A percentile compares a stretch with the other conserved stretches of the same genome.
Evolutionary conservation across 2,888 invertebrate genomes (phyloP).

Genomic region (Frankliniella intonsa): DNA sequence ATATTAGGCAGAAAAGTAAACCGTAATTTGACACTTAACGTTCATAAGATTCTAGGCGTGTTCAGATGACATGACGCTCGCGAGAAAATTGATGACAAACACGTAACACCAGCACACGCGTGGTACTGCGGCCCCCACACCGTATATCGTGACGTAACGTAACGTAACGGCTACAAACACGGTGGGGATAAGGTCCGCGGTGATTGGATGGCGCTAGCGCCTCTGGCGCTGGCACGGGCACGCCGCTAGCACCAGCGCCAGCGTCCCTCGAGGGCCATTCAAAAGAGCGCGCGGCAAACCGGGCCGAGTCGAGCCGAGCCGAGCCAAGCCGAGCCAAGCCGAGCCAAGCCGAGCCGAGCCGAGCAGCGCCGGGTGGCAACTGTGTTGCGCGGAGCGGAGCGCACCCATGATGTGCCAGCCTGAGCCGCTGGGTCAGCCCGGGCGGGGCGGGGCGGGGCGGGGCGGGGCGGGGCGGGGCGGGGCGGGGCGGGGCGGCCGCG

Average conservation of each 20-base stretch:
- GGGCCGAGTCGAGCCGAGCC: neutral
- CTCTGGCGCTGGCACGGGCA: neutral
- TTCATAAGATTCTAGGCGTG: no score
- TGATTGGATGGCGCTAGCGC: neutral
- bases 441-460: neutral
- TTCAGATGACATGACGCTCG: no score
- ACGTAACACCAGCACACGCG: no score
- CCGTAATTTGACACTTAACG: no score
- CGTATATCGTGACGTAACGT: no score
- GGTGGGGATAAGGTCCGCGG: neutral
- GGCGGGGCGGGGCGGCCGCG: neutral
- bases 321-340: neutral
- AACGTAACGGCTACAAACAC: no score
- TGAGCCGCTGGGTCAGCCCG: neutral
- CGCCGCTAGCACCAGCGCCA: neutral
- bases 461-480: neutral
- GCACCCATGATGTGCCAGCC: neutral
- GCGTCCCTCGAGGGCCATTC: conserved; percentile 8
- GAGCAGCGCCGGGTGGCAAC: neutral
- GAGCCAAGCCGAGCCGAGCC: neutral
- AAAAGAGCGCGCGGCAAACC: conserved; percentile 19
- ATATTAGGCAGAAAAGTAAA: no score
- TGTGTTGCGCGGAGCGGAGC: neutral
- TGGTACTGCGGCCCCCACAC: no score
- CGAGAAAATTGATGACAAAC: no score